phyloP scores from a whole-genome alignment of 2,113 vertebrate genomes.

The Willisornis vidua region DNA sequence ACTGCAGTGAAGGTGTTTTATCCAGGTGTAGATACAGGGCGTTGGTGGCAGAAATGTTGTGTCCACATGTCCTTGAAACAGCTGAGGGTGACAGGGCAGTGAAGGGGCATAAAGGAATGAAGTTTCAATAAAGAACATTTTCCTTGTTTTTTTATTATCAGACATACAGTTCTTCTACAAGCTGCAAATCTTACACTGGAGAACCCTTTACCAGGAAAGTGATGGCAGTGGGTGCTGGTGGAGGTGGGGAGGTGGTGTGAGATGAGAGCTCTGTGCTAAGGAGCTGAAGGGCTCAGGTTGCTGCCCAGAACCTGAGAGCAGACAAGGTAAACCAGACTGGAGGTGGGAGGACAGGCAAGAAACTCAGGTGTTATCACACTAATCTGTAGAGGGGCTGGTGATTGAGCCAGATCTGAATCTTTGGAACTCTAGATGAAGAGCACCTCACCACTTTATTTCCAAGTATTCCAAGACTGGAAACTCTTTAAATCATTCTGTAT shows the following conservation, averaged over 20 bases:
- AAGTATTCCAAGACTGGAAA: too few species aligned
- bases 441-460: too few species aligned
- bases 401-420: not conserved
- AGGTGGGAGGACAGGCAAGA: not conserved
- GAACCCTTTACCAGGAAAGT: not conserved
- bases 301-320: not conserved
- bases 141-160: not conserved
- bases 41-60: not conserved
- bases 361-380: not conserved
- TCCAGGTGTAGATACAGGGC: not conserved
- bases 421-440: not conserved
- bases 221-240: not conserved
- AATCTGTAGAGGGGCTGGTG: not conserved
- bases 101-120: not conserved
- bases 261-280: not conserved
- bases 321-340: not conserved
- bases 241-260: not conserved
- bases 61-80: not conserved
- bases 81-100: fast-evolving
- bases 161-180: not conserved
- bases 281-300: not conserved
- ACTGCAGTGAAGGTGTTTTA: not conserved
- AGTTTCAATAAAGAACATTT: not conserved
- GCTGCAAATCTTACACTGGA: not conserved
- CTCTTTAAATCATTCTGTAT: not conserved